Evolutionary conservation across 2,113 vertebrate genomes (phyloP).

Genomic region (Leucoraja erinaceus): DNA sequence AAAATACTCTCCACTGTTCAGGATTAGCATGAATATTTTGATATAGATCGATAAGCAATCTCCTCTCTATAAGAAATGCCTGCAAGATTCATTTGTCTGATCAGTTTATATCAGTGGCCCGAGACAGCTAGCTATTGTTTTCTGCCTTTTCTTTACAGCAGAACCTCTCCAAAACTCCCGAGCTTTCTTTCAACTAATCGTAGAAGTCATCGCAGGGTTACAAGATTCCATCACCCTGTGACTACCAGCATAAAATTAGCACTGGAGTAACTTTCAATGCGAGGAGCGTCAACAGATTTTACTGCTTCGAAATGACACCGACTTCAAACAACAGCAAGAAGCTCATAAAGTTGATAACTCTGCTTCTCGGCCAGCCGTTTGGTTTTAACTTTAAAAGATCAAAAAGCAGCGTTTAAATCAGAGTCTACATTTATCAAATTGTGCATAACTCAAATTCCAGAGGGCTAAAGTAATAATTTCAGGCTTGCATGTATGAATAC

Average conservation of each 20-base stretch:
- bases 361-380: background rate
- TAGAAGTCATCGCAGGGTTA: conserved; percentile 82
- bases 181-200: conserved; percentile 71
- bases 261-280: conserved; percentile 56
- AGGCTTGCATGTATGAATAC: background rate
- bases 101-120: conserved; percentile 82
- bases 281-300: conserved; percentile 64
- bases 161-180: conserved; percentile 67
- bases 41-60: conserved; percentile 99
- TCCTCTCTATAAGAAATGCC: conserved; percentile 99
- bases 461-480: background rate
- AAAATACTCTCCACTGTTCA: conserved; percentile 85
- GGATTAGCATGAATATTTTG: conserved; percentile 99
- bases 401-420: background rate
- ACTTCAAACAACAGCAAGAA: conserved; percentile 23
- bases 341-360: background rate
- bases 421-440: background rate
- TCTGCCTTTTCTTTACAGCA: conserved; percentile 71
- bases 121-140: conserved; percentile 97
- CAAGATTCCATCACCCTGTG: conserved; percentile 82
- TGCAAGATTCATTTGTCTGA: conserved; percentile 99
- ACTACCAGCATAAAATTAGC: conserved; percentile 71
- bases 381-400: background rate
- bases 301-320: background rate
- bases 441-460: background rate